phyloP scores from a whole-genome alignment of 2,888 invertebrate species.

The Spodoptera exigua region DNA sequence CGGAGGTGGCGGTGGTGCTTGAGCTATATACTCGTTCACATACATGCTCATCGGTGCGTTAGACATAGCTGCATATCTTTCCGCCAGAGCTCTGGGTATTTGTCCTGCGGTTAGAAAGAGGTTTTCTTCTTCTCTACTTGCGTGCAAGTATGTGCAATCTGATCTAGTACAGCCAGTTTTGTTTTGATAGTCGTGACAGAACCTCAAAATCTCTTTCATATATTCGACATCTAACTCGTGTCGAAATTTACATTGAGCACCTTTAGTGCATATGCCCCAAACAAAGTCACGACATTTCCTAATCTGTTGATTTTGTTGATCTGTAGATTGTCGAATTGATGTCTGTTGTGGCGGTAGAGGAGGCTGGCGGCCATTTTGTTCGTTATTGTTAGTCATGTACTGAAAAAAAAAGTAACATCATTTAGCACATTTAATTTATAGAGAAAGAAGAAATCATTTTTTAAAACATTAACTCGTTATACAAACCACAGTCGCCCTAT shows the following conservation, averaged over 20 bases:
- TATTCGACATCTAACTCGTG: constrained; percentile 76
- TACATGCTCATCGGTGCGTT: constrained; percentile 42
- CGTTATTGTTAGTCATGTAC: constrained; percentile 45
- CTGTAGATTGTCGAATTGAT: constrained; percentile 41
- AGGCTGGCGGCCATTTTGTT: constrained; percentile 76
- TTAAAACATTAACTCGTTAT: not conserved
- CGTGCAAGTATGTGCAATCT: constrained; percentile 78
- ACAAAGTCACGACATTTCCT: constrained; percentile 75
- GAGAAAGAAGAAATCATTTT: not conserved
- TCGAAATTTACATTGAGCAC: constrained; percentile 72
- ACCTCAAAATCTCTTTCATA: constrained; percentile 77
- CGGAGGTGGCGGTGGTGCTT: constrained; percentile 40
- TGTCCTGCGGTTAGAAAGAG: constrained; percentile 71
- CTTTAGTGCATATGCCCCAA: constrained; percentile 80
- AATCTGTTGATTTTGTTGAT: constrained; percentile 27
- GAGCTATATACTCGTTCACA: constrained; percentile 36
- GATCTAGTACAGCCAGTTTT: constrained; percentile 73
- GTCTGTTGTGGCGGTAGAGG: constrained; percentile 65
- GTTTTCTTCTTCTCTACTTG: constrained; percentile 75
- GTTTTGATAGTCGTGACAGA: constrained; percentile 83
- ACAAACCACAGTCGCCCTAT: constrained; percentile 19
- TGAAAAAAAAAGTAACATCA: constrained; percentile 17
- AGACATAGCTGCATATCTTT: constrained; percentile 73
- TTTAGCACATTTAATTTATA: not conserved
- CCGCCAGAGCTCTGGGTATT: constrained; percentile 73